Evolutionary conservation across 2,797 vertebrate genomes (phyloP), one percentile per base, ranked within the genome.

Genomic region (Dermochelys coriacea): DNA sequence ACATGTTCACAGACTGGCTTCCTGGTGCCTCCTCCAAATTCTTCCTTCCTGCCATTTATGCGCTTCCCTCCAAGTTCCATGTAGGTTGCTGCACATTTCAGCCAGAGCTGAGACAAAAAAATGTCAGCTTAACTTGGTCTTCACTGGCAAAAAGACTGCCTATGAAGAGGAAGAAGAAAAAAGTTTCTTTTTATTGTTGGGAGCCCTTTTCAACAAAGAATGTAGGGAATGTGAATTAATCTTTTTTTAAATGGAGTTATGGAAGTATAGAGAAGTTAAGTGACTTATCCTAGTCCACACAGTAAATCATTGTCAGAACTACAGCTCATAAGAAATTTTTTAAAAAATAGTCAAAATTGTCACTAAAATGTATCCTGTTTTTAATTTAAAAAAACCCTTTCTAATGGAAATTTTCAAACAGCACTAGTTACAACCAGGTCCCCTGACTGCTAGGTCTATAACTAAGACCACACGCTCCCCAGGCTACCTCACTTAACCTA

Each of bases 271-370:
- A 93, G 49, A 47, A 50, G 86, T 82, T 52, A 0, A 81, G n/a
- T 82, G 8, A 50, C 51, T 34, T 93, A 54, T 10, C n/a, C 0
- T 0, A 25, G 12, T 21, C 84, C 34, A 21, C 31, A 50, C 2
- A 80, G 8, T 61, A 85, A 68, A 71, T 82, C 64, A 23, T 3
- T 84, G 29, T 37, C 54, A 54, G 19, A 90, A 80, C n/a, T 29
- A 77, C 0, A 80, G 45, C 75, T 2, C 12, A 29, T 59, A 59
- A 59, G 27, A 59, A 5, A 6, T 12, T 31, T 59, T 59, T 59
- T 52, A 8, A 3, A 4, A 8, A 14, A 59, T 29, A 92, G 92
- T 55, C 80, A 85, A 85, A 81, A 3, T 68, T 74, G 71, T 74
- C 21, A 37, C 23, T 25, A 74, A 41, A 74, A 74, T 74, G 23